Base-by-base conservation (phyloP, 2,888 invertebrate genomes). In the Drosophila maculinotata region DNA sequence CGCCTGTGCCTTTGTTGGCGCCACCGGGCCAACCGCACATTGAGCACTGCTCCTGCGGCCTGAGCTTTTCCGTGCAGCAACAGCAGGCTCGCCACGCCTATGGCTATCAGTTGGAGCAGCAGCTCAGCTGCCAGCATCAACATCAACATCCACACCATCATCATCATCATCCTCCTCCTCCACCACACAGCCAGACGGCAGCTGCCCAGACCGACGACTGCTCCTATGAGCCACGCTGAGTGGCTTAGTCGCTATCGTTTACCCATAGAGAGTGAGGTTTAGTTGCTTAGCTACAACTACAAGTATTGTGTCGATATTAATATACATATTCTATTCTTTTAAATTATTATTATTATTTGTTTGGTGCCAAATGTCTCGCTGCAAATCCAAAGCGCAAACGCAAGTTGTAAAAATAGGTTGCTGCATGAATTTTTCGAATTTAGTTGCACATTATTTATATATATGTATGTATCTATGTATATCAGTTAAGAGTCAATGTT, bases 41-140 rank as follows among this genome's bases (percentile, higher is more conserved):
- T 36, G 89, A 90, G 60, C 89, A 90, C 41, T 90, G 89, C 42
- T 90, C 90, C 17, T 90, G 89, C 48, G 89, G 89, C 14, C 67
- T 90, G 5, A 86, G 79, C 15, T 90, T 90, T 54, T 76, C 90
- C 31, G 88, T 85, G 36, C 79, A 83, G 47, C 73, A 71, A 23
- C 70, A 69, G 26, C 59, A 62, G 10, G 41, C 66, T 4, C 59
- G 47, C 10, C 66, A 72, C n/a, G 12, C 56, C 1, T 42, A 62
- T 15, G 57, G 28, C 41, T 60, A 59, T 15, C 71, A 57, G 39
- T 26, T 66, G 52, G 76, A 73, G 6, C 71, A 67, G 33, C 64
- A 69, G 26, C 53, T 49, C 15, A 60, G 68, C 64, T 78, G 87
- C 25, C 79, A 73, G 39, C 85, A 83, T 15, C 63, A 70, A 8